These are phyloP conservation scores for Ispidina lecontei DNA, from an alignment of 2,797 vertebrate genomes.

Conservation along the genomic window DNA sequence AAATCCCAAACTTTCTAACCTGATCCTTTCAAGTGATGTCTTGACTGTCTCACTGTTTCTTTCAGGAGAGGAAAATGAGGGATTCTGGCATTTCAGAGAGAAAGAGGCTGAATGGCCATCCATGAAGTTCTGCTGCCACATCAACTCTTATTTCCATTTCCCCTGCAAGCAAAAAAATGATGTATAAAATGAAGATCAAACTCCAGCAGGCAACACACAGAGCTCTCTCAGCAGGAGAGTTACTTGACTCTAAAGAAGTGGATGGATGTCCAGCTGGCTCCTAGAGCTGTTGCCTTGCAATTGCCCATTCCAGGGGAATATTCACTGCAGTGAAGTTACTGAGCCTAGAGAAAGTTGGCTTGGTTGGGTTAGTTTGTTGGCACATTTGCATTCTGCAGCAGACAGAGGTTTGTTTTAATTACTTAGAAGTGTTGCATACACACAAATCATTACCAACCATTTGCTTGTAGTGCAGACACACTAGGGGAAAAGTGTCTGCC, in stretches of 20 bases:
- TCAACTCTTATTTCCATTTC: not conserved
- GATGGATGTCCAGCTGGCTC: not conserved
- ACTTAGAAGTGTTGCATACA: slow-evolving; percentile 51
- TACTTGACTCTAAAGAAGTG: not conserved
- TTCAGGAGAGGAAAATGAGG: not conserved
- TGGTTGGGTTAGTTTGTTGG: slow-evolving; percentile 45
- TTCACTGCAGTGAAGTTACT: slow-evolving; percentile 16
- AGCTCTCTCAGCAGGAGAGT: not conserved
- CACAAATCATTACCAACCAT: slow-evolving; percentile 64
- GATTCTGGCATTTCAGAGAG: not conserved
- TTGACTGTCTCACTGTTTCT: not conserved
- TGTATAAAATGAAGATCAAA: not conserved
- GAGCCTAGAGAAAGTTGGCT: slow-evolving; percentile 3
- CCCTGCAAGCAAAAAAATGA: not conserved
- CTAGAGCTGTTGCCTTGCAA: not conserved
- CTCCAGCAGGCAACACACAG: not conserved
- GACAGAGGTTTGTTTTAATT: slow-evolving; percentile 66
- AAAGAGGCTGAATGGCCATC: not conserved
- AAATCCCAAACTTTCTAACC: not conserved
- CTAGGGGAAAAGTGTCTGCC: slow-evolving; percentile 3
- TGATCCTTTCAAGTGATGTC: not conserved
- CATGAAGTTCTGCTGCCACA: not conserved
- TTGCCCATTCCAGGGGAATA: not conserved
- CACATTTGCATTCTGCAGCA: slow-evolving; percentile 51
- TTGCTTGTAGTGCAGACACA: slow-evolving; percentile 31